Evolutionary conservation across 2,888 invertebrate species (phyloP).

Genomic region (Andricus curvator): DNA sequence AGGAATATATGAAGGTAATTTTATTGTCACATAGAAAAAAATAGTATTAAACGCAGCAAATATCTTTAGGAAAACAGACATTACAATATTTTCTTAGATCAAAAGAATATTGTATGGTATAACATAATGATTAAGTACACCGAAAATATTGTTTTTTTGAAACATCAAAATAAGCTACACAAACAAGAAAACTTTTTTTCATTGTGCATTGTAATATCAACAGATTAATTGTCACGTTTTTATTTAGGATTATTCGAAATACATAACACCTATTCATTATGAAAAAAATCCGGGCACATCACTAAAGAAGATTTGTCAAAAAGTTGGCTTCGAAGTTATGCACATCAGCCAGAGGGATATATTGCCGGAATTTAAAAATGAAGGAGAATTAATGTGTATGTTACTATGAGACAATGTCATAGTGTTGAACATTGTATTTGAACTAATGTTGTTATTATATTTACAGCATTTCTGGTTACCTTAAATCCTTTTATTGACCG

Average conservation of each 20-base stretch:
- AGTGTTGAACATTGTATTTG: neutral
- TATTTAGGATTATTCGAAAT: neutral
- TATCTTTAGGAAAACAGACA: no score
- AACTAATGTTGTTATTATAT: slow-evolving; percentile 56
- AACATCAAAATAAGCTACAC: no score
- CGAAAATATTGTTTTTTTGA: no score
- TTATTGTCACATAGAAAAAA: neutral
- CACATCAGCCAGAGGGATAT: slow-evolving; percentile 82
- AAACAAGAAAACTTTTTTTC: no score
- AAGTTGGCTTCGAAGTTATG: slow-evolving; percentile 82
- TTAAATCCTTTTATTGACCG: slow-evolving; percentile 84
- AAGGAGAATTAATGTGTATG: neutral
- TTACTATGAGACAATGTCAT: neutral
- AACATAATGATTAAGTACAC: no score
- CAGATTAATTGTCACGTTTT: neutral
- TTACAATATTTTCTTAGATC: neutral
- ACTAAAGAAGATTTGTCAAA: slow-evolving; percentile 80
- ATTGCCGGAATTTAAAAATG: slow-evolving; percentile 74
- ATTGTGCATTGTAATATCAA: no score
- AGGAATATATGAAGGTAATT: slow-evolving; percentile 81
- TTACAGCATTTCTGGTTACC: slow-evolving; percentile 83
- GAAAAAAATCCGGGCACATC: slow-evolving; percentile 80
- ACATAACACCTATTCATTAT: neutral
- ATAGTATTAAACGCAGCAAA: neutral
- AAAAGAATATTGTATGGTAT: neutral